Evolutionary conservation across 2,113 vertebrate species (phyloP).

Genomic region (Sylvilagus bachmani): DNA sequence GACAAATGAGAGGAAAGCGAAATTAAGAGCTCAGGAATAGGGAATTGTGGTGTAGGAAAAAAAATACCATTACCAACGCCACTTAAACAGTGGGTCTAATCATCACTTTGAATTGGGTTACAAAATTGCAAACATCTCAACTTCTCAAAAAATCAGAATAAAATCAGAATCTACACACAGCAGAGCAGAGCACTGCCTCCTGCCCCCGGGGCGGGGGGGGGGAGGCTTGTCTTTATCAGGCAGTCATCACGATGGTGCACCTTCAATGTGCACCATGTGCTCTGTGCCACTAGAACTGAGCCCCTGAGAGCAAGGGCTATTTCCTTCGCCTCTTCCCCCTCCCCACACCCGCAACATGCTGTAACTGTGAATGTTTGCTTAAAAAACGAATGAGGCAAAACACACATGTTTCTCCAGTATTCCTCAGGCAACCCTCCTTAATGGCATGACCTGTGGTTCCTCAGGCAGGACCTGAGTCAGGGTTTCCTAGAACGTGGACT

Average conservation of each 20-base stretch:
- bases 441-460: not conserved
- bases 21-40: not conserved
- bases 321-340: not conserved
- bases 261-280: not conserved
- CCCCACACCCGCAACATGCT: not conserved
- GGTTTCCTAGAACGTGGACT: not conserved
- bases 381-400: constrained; percentile 5
- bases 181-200: not conserved
- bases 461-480: not conserved
- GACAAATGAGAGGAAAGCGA: not conserved
- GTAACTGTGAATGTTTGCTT: not conserved
- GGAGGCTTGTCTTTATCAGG: not conserved
- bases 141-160: not conserved
- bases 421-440: not conserved
- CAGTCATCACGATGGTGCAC: accelerated
- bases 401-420: not conserved
- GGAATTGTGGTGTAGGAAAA: not conserved
- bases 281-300: not conserved
- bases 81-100: not conserved
- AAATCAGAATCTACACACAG: not conserved
- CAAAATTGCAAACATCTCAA: not conserved
- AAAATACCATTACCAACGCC: not conserved
- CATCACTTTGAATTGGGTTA: not conserved
- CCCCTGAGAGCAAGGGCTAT: not conserved
- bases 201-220: not conserved